Evolutionary conservation across 2,888 invertebrate genomes (phyloP).

Genomic region (Conus canariensis): DNA sequence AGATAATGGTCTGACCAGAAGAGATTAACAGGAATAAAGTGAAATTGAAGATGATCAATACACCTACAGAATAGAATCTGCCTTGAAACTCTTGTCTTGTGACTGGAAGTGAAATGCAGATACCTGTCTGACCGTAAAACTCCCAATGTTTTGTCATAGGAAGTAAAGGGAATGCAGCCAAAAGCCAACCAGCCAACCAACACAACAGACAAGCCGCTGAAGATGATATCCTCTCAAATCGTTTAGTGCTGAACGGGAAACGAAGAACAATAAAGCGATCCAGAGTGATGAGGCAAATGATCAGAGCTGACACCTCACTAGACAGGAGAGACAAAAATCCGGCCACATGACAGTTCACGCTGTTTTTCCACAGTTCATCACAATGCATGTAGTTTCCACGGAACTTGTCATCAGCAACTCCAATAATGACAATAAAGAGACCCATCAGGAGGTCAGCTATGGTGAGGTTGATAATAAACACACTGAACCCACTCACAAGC

Average conservation of each 20-base stretch:
- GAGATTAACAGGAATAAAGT: background rate
- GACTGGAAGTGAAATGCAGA: background rate
- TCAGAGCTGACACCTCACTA: conserved; percentile 83
- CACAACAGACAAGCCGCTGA: background rate
- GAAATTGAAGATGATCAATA: background rate
- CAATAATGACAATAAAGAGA: conserved; percentile 50
- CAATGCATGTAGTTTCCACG: background rate
- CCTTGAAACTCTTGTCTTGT: background rate
- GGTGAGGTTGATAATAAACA: conserved; percentile 46
- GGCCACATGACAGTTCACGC: background rate
- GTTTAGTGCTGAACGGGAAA: conserved; percentile 80
- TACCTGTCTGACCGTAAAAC: conserved; percentile 15
- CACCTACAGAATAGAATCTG: background rate
- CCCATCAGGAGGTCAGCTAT: conserved; percentile 58
- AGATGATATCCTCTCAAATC: background rate
- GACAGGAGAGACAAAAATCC: background rate
- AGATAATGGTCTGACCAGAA: background rate
- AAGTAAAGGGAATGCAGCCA: background rate
- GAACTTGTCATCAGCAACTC: background rate
- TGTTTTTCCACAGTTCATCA: background rate
- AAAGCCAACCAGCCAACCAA: background rate
- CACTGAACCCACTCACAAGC: conserved; percentile 24
- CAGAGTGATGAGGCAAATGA: conserved; percentile 83
- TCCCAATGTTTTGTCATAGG: background rate
- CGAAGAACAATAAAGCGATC: conserved; percentile 84